Conservation (phyloP, 2,888 invertebrate genomes). For the Eristalis tenax region DNA sequence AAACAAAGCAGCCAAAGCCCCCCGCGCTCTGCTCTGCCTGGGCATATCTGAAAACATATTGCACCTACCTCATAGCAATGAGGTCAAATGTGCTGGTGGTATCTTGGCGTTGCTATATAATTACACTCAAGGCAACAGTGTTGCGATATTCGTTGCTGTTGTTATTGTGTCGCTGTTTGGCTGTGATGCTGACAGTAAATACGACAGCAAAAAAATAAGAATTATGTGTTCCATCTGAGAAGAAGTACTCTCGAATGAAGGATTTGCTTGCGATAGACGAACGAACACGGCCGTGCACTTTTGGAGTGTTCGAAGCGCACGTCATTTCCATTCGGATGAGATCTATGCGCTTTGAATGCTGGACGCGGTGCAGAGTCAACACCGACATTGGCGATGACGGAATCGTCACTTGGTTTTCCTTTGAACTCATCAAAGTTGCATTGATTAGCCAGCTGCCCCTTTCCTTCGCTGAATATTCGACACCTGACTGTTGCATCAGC, state of each 20-base stretch:
- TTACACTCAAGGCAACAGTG: constrained; percentile 65
- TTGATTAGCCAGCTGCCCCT: no score
- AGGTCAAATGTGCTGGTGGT: constrained; percentile 68
- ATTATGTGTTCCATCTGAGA: constrained; percentile 14
- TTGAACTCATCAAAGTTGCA: no score
- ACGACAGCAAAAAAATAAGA: neutral
- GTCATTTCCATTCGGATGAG: no score
- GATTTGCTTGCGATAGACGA: constrained; percentile 14
- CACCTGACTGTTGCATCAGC: no score
- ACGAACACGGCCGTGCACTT: no score
- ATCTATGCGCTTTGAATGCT: no score
- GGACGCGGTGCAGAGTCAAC: no score
- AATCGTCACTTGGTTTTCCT: no score
- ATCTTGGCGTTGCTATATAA: constrained; percentile 57
- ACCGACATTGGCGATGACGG: no score
- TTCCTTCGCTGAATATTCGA: no score
- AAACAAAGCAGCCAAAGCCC: constrained; percentile 6
- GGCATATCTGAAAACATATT: constrained; percentile 59
- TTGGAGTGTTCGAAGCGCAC: no score
- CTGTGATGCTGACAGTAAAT: constrained; percentile 36
- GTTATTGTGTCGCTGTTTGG: constrained; percentile 7
- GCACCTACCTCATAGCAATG: constrained; percentile 69
- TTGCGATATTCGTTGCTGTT: constrained; percentile 44
- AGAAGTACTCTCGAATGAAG: constrained; percentile 17
- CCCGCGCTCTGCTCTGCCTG: neutral